A percentile compares a stretch with the other conserved stretches of the same genome.
Conservation (phyloP, 2,888 invertebrate genomes). For the Leptogaster cylindrica region DNA sequence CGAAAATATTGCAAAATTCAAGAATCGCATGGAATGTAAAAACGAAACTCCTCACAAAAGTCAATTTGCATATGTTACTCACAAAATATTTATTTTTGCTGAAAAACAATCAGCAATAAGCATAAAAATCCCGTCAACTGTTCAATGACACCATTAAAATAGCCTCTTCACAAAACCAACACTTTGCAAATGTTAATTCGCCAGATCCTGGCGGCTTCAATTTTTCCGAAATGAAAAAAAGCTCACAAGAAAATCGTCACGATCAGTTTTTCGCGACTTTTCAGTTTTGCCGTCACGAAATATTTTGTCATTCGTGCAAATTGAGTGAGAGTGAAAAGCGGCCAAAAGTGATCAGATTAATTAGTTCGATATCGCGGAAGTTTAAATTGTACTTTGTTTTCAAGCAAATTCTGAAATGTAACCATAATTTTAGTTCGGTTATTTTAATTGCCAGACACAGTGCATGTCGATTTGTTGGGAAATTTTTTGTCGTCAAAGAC, state of each 20-base stretch:
- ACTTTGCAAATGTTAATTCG: conserved; percentile 2
- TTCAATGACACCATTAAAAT: conserved; percentile 35
- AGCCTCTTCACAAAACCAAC: conserved; percentile 9
- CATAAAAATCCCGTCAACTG: conserved; percentile 11
- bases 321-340: conserved; percentile 17
- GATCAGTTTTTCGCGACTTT: conserved; percentile 38
- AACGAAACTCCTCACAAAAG: too few species aligned
- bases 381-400: too few species aligned
- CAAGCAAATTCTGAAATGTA: too few species aligned
- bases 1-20: too few species aligned
- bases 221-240: conserved; percentile 33
- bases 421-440: not conserved
- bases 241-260: conserved; percentile 30
- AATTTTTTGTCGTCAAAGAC: too few species aligned
- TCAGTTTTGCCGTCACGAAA: conserved; percentile 40
- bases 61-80: too few species aligned
- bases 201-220: conserved; percentile 20
- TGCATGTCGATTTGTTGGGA: too few species aligned
- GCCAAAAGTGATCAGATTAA: conserved; percentile 19
- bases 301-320: conserved; percentile 18
- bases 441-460: not conserved
- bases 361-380: too few species aligned
- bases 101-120: not conserved
- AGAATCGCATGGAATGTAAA: too few species aligned
- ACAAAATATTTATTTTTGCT: too few species aligned